These are phyloP conservation scores for Cetonia aurata DNA, from an alignment of 2,888 invertebrate species.

Conservation along the genomic window DNA sequence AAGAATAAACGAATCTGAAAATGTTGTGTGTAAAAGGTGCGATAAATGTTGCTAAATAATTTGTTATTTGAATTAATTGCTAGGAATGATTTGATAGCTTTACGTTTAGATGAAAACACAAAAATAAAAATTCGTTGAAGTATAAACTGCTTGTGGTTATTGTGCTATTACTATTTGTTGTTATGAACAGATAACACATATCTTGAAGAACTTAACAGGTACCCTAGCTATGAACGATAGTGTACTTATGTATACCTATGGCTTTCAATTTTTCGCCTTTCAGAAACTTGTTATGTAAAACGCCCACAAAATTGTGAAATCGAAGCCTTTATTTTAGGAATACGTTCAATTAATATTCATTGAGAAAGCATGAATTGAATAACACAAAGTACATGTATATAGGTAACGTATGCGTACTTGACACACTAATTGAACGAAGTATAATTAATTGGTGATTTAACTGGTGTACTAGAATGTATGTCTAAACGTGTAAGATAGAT, in stretches of 20 bases:
- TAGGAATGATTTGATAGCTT: too few relatives aligned
- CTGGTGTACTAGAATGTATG: constrained; percentile 5
- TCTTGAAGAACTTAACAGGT: too few relatives aligned
- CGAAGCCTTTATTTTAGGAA: constrained; percentile 1
- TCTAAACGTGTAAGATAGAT: constrained; percentile 19
- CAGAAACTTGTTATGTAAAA: constrained; percentile 3
- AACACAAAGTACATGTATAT: constrained; percentile 22
- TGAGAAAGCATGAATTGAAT: constrained; percentile 26
- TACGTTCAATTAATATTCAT: constrained; percentile 20
- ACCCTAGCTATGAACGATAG: too few relatives aligned
- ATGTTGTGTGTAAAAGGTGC: too few relatives aligned
- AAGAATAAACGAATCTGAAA: too few relatives aligned
- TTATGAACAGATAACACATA: too few relatives aligned
- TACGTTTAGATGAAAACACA: too few relatives aligned
- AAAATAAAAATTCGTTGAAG: too few relatives aligned
- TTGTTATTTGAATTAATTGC: too few relatives aligned
- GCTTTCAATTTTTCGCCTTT: background rate
- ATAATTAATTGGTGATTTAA: constrained; percentile 16
- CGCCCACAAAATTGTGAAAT: constrained; percentile 25
- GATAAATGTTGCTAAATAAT: too few relatives aligned
- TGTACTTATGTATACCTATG: background rate
- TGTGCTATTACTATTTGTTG: too few relatives aligned
- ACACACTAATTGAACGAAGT: constrained; percentile 17
- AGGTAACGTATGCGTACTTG: constrained; percentile 8
- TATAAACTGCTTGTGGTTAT: too few relatives aligned